A percentile compares a stretch with the other conserved stretches of the same genome.
Conservation (phyloP, 1,140 invertebrate genomes). For the Formica exsecta region DNA sequence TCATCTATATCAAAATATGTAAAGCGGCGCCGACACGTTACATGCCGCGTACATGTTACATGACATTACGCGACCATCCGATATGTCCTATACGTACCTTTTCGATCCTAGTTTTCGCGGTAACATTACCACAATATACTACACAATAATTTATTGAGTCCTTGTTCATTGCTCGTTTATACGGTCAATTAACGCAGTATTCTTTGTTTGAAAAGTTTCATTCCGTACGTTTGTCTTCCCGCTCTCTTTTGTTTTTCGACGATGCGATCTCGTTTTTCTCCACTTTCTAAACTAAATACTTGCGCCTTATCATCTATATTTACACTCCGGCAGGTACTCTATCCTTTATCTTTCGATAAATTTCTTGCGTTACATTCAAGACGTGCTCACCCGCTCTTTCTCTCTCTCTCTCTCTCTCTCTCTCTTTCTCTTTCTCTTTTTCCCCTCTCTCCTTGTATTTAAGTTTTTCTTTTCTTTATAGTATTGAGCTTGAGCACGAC, state of each 20-base stretch:
- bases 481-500: slow-evolving; percentile 18
- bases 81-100: background rate
- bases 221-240: slow-evolving; percentile 17
- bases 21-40: background rate
- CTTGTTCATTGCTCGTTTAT: background rate
- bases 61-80: slow-evolving; percentile 3
- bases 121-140: background rate
- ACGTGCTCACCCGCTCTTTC: background rate
- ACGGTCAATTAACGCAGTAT: background rate
- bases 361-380: slow-evolving; percentile 34
- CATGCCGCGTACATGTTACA: background rate
- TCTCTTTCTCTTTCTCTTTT: background rate
- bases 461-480: slow-evolving; percentile 26
- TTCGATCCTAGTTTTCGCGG: slow-evolving; percentile 1
- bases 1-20: slow-evolving; percentile 7
- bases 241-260: background rate
- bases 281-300: slow-evolving; percentile 55
- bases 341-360: slow-evolving; percentile 43
- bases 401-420: background rate
- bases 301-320: slow-evolving; percentile 79
- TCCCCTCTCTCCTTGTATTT: background rate
- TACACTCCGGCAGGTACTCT: slow-evolving; percentile 74
- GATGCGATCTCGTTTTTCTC: slow-evolving; percentile 26
- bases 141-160: background rate
- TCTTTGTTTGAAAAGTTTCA: background rate